Conservation (phyloP, 2,888 invertebrate species). For the Ichneumoninae sp. region DNA sequence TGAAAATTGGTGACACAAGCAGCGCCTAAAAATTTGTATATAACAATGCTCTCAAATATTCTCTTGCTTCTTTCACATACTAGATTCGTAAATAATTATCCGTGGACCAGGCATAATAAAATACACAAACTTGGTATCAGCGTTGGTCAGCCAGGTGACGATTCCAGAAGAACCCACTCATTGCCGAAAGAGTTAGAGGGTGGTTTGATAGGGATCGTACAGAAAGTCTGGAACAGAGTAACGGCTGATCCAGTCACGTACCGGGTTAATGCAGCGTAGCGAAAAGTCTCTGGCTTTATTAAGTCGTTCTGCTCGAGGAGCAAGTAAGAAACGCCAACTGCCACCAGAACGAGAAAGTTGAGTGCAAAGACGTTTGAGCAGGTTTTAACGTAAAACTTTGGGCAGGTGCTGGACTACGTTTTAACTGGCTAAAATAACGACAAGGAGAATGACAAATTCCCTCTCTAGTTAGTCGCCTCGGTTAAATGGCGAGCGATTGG, state of each 20-base stretch:
- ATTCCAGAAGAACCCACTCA: constrained; percentile 23
- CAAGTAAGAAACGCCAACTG: constrained; percentile 68
- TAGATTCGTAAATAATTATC: constrained; percentile 32
- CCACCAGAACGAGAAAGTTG: constrained; percentile 25
- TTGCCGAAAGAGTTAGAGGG: constrained; percentile 44
- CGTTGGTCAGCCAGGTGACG: constrained; percentile 15
- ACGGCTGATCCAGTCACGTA: constrained; percentile 77
- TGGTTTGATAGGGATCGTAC: constrained; percentile 56
- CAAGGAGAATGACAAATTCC: background rate
- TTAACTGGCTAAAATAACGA: background rate
- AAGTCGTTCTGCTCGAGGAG: constrained; percentile 74
- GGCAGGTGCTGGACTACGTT: background rate
- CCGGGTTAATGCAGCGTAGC: constrained; percentile 81
- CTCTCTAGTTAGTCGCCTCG: background rate
- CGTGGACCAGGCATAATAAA: background rate
- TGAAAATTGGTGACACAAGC: constrained; percentile 70
- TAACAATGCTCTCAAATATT: constrained; percentile 46
- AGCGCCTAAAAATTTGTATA: constrained; percentile 41
- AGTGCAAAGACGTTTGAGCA: constrained; percentile 38
- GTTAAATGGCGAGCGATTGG: background rate
- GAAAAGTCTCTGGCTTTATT: constrained; percentile 80
- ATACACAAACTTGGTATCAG: background rate
- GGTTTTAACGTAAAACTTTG: constrained; percentile 12
- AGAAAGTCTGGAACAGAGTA: constrained; percentile 66
- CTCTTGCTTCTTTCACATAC: constrained; percentile 30